Evolutionary conservation across 2,888 invertebrate species (phyloP).

Genomic region (Hydraecia micacea): DNA sequence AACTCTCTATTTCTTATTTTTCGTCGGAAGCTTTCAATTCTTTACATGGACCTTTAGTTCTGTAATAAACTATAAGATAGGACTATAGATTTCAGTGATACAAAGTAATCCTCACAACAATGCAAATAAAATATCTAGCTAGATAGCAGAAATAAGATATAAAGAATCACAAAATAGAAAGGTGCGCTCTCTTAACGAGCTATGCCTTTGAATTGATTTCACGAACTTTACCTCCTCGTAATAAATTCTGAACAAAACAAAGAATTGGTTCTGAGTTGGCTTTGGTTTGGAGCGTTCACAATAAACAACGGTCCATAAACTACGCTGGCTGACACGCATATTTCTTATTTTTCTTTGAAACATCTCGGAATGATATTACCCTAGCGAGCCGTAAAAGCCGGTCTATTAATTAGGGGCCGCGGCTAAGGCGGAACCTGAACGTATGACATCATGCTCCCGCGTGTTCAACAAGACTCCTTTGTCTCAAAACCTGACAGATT

Average conservation of each 20-base stretch:
- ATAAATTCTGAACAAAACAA: conserved; percentile 77
- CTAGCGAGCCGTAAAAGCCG: conserved; percentile 80
- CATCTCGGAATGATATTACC: conserved; percentile 70
- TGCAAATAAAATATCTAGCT: conserved; percentile 38
- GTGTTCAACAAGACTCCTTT: conserved; percentile 85
- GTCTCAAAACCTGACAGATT: conserved; percentile 83
- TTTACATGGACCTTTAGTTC: conserved; percentile 23
- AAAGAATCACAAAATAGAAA: conserved; percentile 60
- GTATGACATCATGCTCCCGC: conserved; percentile 86
- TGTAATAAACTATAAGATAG: conserved; percentile 28
- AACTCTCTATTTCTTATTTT: conserved; percentile 34
- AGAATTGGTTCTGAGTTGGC: conserved; percentile 78
- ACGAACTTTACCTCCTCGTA: conserved; percentile 69
- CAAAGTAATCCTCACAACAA: conserved; percentile 37
- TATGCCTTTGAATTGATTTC: conserved; percentile 70
- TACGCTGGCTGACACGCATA: conserved; percentile 77
- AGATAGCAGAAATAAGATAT: conserved; percentile 56
- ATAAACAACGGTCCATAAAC: conserved; percentile 84
- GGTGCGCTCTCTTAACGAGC: conserved; percentile 70
- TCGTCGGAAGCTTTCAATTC: conserved; percentile 22
- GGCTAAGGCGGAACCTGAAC: conserved; percentile 64
- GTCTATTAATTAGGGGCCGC: conserved; percentile 83
- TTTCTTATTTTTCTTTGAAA: conserved; percentile 86
- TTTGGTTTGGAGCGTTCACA: conserved; percentile 73
- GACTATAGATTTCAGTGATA: conserved; percentile 13